Evolutionary conservation across 2,113 vertebrate genomes (phyloP).

Genomic region (Pygoscelis adeliae): DNA sequence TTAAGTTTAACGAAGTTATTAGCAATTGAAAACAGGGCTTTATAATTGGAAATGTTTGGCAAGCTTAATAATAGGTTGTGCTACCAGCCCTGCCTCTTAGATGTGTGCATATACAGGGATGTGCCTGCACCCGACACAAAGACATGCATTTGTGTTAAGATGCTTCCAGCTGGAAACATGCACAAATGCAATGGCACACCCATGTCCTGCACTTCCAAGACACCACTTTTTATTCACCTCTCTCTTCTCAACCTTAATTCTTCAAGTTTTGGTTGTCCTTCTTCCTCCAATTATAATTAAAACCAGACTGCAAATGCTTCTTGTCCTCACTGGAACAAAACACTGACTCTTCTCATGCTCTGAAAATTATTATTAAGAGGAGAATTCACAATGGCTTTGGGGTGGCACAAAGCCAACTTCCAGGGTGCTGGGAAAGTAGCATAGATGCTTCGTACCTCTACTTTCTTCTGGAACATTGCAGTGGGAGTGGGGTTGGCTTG

Average conservation of each 20-base stretch:
- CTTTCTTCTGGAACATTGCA: not conserved
- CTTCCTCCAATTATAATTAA: not conserved
- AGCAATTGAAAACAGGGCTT: constrained; percentile 63
- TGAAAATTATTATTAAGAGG: not conserved
- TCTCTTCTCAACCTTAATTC: not conserved
- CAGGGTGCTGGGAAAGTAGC: not conserved
- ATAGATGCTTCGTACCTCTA: not conserved
- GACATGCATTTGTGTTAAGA: not conserved
- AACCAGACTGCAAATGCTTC: not conserved
- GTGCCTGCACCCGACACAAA: not conserved
- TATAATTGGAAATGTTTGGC: constrained; percentile 59
- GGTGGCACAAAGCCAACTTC: not conserved
- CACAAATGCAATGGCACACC: not conserved
- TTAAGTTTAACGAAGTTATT: constrained; percentile 60
- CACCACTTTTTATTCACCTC: not conserved
- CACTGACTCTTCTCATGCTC: not conserved
- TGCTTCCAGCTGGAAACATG: not conserved
- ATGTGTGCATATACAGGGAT: not conserved
- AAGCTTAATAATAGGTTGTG: constrained; percentile 25
- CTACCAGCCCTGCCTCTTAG: constrained; percentile 42
- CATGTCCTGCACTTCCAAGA: fast-evolving
- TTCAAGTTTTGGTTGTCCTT: not conserved
- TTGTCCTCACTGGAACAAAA: not conserved
- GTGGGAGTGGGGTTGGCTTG: not conserved
- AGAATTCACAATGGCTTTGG: not conserved